phyloP scores from a whole-genome alignment of 2,888 invertebrate species.

The Polydrusus tereticollis region DNA sequence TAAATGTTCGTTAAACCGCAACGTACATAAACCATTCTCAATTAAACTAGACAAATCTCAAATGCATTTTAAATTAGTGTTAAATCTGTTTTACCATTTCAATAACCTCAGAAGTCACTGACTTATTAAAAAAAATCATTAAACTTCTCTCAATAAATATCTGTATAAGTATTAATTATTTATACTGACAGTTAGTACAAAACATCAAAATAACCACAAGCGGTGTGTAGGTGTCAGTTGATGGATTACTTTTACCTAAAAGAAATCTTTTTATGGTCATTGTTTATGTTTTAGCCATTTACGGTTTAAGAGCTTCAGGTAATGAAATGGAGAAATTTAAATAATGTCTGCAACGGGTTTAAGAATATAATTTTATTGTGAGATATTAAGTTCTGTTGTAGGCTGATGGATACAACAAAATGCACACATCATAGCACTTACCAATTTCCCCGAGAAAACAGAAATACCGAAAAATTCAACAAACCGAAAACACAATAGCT shows the following conservation, averaged over 20 bases:
- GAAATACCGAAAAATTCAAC: too few relatives aligned
- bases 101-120: slow-evolving; percentile 8
- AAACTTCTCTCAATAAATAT: slow-evolving; percentile 5
- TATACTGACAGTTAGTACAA: neutral
- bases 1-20: too few relatives aligned
- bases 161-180: slow-evolving; percentile 4
- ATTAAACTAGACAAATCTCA: neutral
- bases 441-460: too few relatives aligned
- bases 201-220: slow-evolving; percentile 1
- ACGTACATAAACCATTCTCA: too few relatives aligned
- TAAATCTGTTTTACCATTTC: neutral
- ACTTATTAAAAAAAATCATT: neutral
- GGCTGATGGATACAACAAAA: too few relatives aligned
- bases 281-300: slow-evolving; percentile 30
- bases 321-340: neutral
- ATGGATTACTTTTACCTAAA: slow-evolving; percentile 22
- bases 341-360: neutral
- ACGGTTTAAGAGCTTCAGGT: neutral
- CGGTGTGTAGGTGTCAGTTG: slow-evolving; percentile 9
- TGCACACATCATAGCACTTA: too few relatives aligned
- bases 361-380: neutral
- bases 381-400: too few relatives aligned
- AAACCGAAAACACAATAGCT: too few relatives aligned
- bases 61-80: neutral
- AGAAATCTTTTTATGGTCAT: slow-evolving; percentile 22